These are phyloP conservation scores for Rhombomys opimus DNA, from an alignment of 2,113 vertebrate species.

Conservation along the genomic window DNA sequence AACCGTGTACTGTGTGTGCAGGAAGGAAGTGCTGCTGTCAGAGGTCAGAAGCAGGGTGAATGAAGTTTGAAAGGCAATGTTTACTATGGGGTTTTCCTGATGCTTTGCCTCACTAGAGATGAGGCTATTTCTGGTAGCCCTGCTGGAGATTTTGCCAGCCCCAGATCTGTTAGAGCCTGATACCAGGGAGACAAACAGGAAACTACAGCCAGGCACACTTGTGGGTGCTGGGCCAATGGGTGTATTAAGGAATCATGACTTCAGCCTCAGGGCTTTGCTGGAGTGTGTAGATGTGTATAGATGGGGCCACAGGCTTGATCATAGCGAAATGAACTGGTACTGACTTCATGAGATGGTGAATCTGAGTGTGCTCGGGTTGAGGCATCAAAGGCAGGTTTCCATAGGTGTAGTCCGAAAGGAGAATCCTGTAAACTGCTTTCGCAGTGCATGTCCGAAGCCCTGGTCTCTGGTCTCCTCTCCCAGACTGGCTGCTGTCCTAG, in stretches of 20 bases:
- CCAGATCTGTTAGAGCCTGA: neutral
- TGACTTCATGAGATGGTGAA: neutral
- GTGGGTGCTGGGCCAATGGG: neutral
- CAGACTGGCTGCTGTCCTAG: fast-evolving
- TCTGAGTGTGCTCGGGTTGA: neutral
- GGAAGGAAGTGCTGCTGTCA: constrained; percentile 77
- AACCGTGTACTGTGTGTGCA: constrained; percentile 74
- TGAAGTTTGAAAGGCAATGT: constrained; percentile 73
- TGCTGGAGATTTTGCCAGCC: constrained; percentile 58
- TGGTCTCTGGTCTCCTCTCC: neutral
- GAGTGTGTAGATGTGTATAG: neutral
- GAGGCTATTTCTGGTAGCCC: constrained; percentile 64
- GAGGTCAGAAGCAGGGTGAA: constrained; percentile 79
- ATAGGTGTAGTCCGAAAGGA: neutral
- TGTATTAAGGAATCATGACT: neutral
- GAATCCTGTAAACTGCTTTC: neutral
- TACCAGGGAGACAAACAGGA: neutral
- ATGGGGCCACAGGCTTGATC: neutral
- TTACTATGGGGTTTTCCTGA: constrained; percentile 77
- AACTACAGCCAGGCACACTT: neutral
- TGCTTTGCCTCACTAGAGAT: neutral
- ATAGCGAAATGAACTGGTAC: neutral
- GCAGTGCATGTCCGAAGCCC: neutral
- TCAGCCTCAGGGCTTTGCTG: neutral
- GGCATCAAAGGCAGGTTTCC: neutral